Evolutionary conservation across 1,140 invertebrate species (phyloP), one percentile per base, ranked within the genome.

Genomic region (Venturia canescens): DNA sequence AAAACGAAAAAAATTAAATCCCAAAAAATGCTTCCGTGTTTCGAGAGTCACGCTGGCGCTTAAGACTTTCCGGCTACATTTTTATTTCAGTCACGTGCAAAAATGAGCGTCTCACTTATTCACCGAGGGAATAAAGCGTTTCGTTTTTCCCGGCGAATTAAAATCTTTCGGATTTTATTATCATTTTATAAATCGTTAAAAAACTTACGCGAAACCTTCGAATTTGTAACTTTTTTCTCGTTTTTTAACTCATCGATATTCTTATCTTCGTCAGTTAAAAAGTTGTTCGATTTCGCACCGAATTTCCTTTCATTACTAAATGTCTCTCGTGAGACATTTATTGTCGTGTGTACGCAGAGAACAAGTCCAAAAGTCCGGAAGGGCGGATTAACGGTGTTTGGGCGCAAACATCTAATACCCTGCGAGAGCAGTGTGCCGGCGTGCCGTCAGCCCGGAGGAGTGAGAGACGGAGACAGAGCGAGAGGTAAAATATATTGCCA

Each of bases 311-410:
- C 7, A 44, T 1, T 44, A 5, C 1, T 11, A 44, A 44, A 44
- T 44, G 5, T n/a, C n/a, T n/a, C n/a, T 13, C 38, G 13, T 44
- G 5, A n/a, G 16, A 72, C 48, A 23, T 72, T 16, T 72, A n/a
- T n/a, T n/a, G 0, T 66, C 26, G 70, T 72, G 70, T 57, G 53
- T 75, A 18, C 23, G n/a, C n/a, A n/a, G n/a, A n/a, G n/a, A n/a
- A 38, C 4, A 23, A 57, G 44, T 57, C n/a, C 21, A 23, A 75
- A 48, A 48, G 27, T 1, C 13, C 75, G 38, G 21, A 27, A 23
- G 31, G 23, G 31, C 53, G 83, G 85, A 87, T 87, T 87, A n/a
- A 87, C 80, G 80, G 81, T 85, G 84, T 86, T 87, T 87, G 86
- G 82, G 77, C 57, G 21, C 48, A 53, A 75, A 75, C 71, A 75